Conservation (phyloP, 2,888 invertebrate genomes). For the Strigamia transsilvanica region DNA sequence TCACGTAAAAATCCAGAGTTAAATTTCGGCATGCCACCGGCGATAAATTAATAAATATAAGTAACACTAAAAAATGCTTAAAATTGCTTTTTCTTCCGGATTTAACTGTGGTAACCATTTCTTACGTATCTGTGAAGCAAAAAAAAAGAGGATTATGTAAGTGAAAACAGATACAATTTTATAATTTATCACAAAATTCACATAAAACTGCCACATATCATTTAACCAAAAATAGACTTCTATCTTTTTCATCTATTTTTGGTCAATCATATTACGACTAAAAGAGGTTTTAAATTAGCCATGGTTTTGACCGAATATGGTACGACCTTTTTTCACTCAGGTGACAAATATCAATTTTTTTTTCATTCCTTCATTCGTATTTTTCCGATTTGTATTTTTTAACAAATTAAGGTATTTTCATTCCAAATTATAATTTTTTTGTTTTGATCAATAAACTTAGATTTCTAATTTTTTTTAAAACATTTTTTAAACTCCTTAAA, state of each 20-base stretch:
- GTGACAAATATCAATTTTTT: background rate
- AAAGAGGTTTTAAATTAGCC: constrained; percentile 2
- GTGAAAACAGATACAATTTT: background rate
- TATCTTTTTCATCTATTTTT: background rate
- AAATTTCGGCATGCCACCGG: background rate
- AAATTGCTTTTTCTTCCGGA: background rate
- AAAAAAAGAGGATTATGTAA: background rate
- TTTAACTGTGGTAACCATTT: background rate
- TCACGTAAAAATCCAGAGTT: background rate
- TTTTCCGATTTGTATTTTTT: background rate
- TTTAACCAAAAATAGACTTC: background rate
- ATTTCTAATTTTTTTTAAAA: background rate
- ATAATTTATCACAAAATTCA: background rate
- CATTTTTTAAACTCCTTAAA: background rate
- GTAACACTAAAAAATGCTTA: background rate
- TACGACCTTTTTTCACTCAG: background rate
- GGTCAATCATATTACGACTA: constrained; percentile 20
- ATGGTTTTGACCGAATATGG: background rate
- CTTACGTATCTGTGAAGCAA: background rate
- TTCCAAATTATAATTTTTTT: background rate
- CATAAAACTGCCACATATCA: background rate
- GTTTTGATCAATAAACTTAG: background rate
- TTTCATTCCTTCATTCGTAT: background rate
- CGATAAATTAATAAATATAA: background rate
- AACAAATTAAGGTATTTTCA: background rate